phyloP scores from a whole-genome alignment of 2,113 vertebrate genomes.

The Mobula hypostoma region DNA sequence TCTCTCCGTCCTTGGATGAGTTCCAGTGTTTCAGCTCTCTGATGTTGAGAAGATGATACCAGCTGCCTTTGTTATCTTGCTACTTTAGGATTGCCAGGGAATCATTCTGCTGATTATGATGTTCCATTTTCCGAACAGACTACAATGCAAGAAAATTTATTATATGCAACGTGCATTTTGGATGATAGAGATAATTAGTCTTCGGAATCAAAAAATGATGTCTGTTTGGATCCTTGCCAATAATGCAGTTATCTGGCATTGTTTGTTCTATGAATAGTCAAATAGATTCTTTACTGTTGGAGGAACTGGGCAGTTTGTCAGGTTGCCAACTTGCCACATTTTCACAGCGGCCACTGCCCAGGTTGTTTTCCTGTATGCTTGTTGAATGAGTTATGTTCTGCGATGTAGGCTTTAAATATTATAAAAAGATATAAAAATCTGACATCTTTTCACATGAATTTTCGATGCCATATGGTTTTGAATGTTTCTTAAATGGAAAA shows the following conservation, averaged over 20 bases:
- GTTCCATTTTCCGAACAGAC: not conserved
- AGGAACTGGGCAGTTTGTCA: constrained; percentile 22
- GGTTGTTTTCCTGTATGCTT: not conserved
- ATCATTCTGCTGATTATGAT: constrained; percentile 14
- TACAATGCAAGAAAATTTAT: not conserved
- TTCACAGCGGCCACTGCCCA: not conserved
- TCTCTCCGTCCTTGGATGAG: not conserved
- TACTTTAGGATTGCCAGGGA: not conserved
- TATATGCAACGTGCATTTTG: not conserved
- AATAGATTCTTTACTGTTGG: not conserved
- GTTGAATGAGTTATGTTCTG: not conserved
- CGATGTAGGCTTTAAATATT: not conserved
- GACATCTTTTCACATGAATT: no score
- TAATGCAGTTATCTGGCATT: not conserved
- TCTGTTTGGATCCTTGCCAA: constrained; percentile 20
- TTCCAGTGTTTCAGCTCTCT: not conserved
- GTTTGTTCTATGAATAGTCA: constrained; percentile 7
- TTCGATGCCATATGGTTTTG: not conserved
- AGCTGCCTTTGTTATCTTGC: constrained; percentile 24
- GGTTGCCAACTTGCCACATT: not conserved
- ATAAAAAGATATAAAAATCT: not conserved
- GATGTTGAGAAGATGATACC: not conserved
- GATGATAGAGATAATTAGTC: constrained; percentile 14
- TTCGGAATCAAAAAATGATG: not conserved
- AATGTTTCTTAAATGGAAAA: not conserved